Evolutionary conservation across 30 jellyfish, hydroid and myxozoan genomes (phyloP).

Genomic region (Cassiopea xamachana): DNA sequence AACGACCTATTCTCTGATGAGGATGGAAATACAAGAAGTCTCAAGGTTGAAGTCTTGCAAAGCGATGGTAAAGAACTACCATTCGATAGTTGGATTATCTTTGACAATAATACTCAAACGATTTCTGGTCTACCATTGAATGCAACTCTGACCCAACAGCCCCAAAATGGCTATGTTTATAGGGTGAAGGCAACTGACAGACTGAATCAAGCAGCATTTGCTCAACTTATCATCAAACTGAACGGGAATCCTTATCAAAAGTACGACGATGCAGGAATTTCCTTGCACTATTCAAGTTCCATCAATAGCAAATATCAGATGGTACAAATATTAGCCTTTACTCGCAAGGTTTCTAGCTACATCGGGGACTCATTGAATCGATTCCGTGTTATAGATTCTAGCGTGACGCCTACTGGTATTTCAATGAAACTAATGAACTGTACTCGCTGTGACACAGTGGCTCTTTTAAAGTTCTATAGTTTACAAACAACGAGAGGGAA

Average conservation of each 20-base stretch:
- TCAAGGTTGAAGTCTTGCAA: conserved; percentile 39
- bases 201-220: conserved; percentile 65
- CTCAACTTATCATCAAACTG: conserved; percentile 44
- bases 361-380: conserved; percentile 26
- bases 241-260: conserved; percentile 47
- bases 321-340: conserved; percentile 37
- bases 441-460: conserved; percentile 41
- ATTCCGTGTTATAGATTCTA: conserved; percentile 23
- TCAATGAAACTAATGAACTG: conserved; percentile 48
- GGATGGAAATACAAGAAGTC: conserved; percentile 68
- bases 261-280: conserved; percentile 33
- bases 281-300: conserved; percentile 4
- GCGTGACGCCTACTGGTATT: conserved; percentile 3
- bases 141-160: conserved; percentile 65
- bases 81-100: conserved; percentile 61
- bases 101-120: conserved; percentile 50
- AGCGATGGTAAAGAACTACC: conserved; percentile 43
- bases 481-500: neutral
- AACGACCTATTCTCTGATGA: conserved; percentile 75
- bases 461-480: neutral
- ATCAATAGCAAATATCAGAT: conserved; percentile 25
- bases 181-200: conserved; percentile 81
- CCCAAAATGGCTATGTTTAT: conserved; percentile 73
- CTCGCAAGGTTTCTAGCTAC: conserved; percentile 63
- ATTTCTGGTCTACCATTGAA: conserved; percentile 83